Evolutionary conservation across 2,113 vertebrate genomes (phyloP), one percentile per base, ranked within the genome.

Genomic region (Prunella himalayana): DNA sequence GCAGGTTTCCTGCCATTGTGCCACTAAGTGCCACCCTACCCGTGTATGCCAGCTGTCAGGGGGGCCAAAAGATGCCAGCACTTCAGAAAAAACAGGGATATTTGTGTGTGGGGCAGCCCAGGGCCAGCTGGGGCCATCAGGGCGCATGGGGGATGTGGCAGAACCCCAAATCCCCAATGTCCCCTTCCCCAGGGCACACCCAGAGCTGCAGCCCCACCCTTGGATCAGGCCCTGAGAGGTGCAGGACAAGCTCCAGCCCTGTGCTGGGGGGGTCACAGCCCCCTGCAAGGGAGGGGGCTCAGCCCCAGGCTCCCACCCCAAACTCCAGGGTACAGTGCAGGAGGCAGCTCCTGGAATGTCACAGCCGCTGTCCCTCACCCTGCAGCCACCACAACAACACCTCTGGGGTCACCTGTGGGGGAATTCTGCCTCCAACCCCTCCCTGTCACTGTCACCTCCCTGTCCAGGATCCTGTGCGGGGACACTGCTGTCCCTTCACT

Each of bases 121-220:
- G 47, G 8, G 59, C 5, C 44, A 13, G 21, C 44, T 42, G 49
- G 44, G 21, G 27, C 10, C 22, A 20, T 14, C 39, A 12, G 2
- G 0, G 30, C 1, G 0, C 13, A 14, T 1, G 2, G 63, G 44
- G 59, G 33, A 21, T 2, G 0, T 1, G 23, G 25, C 30, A 68
- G 39, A 47, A 15, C 20, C 33, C 41, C 5, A 25, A 25, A 28
- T 17, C 3, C 13, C 5, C 22, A 2, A 0, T 8, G 56, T 25
- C 17, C 33, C 39, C 25, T 33, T 37, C 4, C 44, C 35, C 33
- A 24, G 41, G 22, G 15, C 37, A 23, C 5, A 2, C 3, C 39
- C 56, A 11, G 0, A 0, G 6, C 47, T 4, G 1, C 45, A 60
- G 80, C 37, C 31, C 57, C 51, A 31, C 5, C 0, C 21, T 16